Evolutionary conservation across 2,888 invertebrate genomes (phyloP), one percentile per base, ranked within the genome.

Genomic region (Drosophila kambysellisi): DNA sequence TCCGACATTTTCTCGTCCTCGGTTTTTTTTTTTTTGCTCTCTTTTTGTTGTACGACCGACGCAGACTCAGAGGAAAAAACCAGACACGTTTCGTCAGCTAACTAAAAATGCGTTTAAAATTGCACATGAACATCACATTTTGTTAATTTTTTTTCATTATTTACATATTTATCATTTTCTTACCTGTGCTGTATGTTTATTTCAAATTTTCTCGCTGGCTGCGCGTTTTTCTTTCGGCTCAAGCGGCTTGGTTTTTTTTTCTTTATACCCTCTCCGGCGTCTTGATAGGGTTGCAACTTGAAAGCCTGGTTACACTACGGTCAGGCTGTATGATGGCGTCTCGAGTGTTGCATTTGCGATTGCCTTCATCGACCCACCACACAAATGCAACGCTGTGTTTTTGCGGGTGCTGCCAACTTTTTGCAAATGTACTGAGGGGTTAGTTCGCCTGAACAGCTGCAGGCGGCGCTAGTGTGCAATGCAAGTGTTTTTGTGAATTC

Each of bases 1-100:
- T 96, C 96, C 94, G 96, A 95, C 97, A 97, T 97, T 94, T 95
- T 82, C 56, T 64, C 53, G 41, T 53, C 39, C 29, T 39, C 39
- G 54, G 12, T 41, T 64, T 41, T 63, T 63, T 25, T n/a, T n/a
- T 46, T 50, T 57, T 46, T 54, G 32, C 30, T 51, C 41, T 50
- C 12, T 41, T 62, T 62, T 70, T 70, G 20, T 50, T 68, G 63
- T 57, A 58, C 62, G 53, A 53, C 70, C 41, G 75, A 71, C 71
- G 74, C 77, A 78, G 77, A 74, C 77, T 74, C 77, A 74, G 66
- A 77, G 15, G 20, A 25, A 46, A 46, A 25, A 70, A 46, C 53
- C 61, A 64, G 77, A 80, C 79, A 80, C 77, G 79, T 79, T 80
- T 79, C 60, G 56, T 56, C 70, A 79, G 67, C 74, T n/a, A 20